A percentile compares a stretch with the other conserved stretches of the same genome.
Evolutionary conservation across 2,113 vertebrate genomes (phyloP).

Genomic region (Mesoclemmys tuberculata): DNA sequence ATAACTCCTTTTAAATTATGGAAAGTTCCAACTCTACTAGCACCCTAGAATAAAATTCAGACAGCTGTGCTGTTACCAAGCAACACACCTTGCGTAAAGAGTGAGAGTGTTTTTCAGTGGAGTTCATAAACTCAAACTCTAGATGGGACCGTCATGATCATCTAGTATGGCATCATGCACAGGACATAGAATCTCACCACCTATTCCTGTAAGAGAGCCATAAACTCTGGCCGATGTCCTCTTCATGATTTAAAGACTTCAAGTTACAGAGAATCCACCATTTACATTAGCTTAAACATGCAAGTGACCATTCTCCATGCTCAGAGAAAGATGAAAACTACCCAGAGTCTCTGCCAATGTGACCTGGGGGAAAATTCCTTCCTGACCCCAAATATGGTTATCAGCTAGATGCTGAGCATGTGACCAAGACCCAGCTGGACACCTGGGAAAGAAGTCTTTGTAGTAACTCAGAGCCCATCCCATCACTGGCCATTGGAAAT

Average conservation of each 20-base stretch:
- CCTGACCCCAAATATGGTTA: neutral
- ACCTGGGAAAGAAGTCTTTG: too few relatives aligned
- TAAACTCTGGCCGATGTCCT: neutral
- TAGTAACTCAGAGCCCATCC: neutral
- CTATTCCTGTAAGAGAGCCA: neutral
- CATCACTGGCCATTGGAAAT: neutral
- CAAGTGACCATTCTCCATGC: neutral
- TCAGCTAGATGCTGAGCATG: neutral
- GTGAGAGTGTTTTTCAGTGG: neutral
- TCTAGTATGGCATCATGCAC: too few relatives aligned
- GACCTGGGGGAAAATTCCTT: too few relatives aligned
- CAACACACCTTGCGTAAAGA: neutral
- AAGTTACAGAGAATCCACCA: neutral
- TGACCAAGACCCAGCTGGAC: too few relatives aligned
- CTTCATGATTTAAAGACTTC: neutral
- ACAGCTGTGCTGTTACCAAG: neutral
- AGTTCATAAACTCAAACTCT: neutral
- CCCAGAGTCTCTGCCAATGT: neutral
- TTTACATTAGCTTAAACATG: neutral
- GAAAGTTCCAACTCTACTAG: neutral
- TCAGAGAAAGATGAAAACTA: neutral
- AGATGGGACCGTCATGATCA: too few relatives aligned
- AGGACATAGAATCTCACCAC: neutral
- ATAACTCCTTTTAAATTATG: neutral
- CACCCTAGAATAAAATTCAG: neutral